A percentile compares a stretch with the other conserved stretches of the same genome.
phyloP scores from a whole-genome alignment of 2,797 vertebrate genomes.

The Hydrolagus colliei region DNA sequence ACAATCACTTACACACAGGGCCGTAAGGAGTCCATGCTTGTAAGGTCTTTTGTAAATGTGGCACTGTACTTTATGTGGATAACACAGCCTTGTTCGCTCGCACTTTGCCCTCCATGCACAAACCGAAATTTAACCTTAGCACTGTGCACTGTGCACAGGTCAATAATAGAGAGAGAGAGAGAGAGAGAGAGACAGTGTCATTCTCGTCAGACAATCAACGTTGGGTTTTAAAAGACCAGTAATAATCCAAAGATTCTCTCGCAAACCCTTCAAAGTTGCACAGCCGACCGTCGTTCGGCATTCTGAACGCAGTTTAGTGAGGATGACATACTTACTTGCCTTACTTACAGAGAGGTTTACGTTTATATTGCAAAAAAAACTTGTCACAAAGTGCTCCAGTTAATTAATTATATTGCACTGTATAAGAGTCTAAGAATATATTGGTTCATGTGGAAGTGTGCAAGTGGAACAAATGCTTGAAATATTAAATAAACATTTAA shows the following conservation, averaged over 20 bases:
- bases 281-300: neutral
- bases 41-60: neutral
- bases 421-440: conserved; percentile 7
- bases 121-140: neutral
- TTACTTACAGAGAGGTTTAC: too few species aligned
- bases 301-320: neutral
- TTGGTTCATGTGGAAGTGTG: conserved; percentile 9
- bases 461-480: conserved; percentile 6
- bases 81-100: neutral
- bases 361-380: conserved; percentile 25
- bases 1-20: neutral
- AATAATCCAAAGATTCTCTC: neutral
- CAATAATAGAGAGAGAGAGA: neutral
- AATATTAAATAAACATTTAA: conserved; percentile 22
- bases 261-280: too few species aligned
- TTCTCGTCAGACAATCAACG: conserved; percentile 6
- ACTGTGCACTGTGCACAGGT: neutral
- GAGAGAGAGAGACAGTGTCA: neutral
- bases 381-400: neutral
- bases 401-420: conserved; percentile 15
- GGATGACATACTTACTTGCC: neutral
- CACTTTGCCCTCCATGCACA: neutral
- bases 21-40: neutral
- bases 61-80: neutral
- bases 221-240: neutral